Percentiles rank a stretch among this genome's conserved stretches.
Evolutionary conservation across 2,113 vertebrate species (phyloP).

Genomic region (Chloebia gouldiae): DNA sequence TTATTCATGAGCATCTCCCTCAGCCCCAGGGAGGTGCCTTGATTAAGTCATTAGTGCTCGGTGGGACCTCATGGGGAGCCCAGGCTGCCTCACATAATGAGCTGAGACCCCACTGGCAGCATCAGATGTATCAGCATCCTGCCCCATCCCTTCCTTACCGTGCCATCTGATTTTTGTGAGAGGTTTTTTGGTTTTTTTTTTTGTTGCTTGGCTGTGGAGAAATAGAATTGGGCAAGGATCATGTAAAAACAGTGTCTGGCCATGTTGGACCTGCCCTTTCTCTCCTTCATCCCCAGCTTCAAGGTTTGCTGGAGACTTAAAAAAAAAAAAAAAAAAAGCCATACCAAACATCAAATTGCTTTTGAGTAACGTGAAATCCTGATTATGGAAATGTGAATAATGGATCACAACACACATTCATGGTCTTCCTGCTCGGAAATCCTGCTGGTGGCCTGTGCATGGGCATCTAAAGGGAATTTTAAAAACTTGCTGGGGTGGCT

Average conservation of each 20-base stretch:
- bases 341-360: neutral
- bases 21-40: neutral
- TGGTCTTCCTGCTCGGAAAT: neutral
- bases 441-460: neutral
- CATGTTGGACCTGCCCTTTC: neutral
- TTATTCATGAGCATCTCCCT: neutral
- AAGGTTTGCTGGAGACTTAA: neutral
- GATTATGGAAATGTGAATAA: neutral
- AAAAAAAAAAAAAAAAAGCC: neutral
- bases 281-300: neutral
- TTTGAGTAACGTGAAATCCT: neutral
- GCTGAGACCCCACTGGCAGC: neutral
- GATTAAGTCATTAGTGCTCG: neutral
- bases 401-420: neutral
- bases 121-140: too few species aligned
- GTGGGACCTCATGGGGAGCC: neutral
- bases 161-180: too few species aligned
- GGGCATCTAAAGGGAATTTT: neutral
- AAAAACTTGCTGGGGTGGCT: neutral
- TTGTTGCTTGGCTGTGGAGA: neutral
- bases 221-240: neutral
- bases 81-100: conserved; percentile 24
- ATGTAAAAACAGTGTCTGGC: neutral
- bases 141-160: too few species aligned
- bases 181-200: neutral